Base-by-base conservation (phyloP, 1,140 invertebrate species). In the Saccostrea glomerata region DNA sequence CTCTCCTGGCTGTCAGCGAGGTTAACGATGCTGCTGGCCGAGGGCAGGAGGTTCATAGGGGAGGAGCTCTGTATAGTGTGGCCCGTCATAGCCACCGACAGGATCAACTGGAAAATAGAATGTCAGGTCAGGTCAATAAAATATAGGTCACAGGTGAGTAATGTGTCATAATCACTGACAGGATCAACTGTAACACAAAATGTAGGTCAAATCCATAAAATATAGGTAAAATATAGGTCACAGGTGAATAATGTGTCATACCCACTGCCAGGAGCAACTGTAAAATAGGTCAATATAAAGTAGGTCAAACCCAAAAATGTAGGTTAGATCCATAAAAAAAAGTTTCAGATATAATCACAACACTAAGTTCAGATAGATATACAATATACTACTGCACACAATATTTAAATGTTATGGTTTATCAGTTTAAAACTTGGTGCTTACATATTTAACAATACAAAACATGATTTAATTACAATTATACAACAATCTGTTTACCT, bases 11-110 rank as follows among this genome's bases (percentile, higher is more conserved):
- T 96, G 92, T 98, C 97, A 0, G 97, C 97, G 84, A 96, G 95
- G 92, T 97, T 97, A 85, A 98, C 97, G 0, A 98, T 97, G 2
- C 97, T 97, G 5, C 97, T 97, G 73, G 98, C 96, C 83, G 97
- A 97, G 0, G 98, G 98, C 20, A 99, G 94, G 54, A 98, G 96
- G 82, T 97, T 97, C 89, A 97, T 96, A 82, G 97, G 96, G 92
- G 97, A 97, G 0, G 97, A 96, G 92, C 97, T 97, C 92, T 97
- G 97, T 87, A 98, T 97, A 92, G 96, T 96, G 0, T 96, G 96
- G 87, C 95, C 96, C 56, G 89, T 93, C 70, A 94, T 90, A n/a
- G 94, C 92, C 20, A 94, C 93, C 13, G 92, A 91, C 84, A 95
- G 85, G 30, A 95, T 47, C 12, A 95, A 89, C 94, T 94, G 88